These are phyloP conservation scores for Bovichtus variegatus DNA, from an alignment of 2,797 vertebrate species.

Conservation along the genomic window DNA sequence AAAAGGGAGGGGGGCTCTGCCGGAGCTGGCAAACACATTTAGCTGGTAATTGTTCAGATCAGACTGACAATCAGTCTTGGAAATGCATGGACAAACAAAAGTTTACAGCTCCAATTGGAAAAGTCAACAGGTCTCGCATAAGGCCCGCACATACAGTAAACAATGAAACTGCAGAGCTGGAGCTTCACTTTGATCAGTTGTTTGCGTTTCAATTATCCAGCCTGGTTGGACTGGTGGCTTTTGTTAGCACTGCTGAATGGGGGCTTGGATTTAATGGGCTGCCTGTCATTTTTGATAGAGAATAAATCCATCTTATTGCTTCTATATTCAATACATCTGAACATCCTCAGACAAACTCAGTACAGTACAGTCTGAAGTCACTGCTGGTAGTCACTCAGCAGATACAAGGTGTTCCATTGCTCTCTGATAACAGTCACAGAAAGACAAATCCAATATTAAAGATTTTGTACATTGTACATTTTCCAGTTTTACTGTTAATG, in stretches of 20 bases:
- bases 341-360: not conserved
- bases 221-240: slow-evolving; percentile 56
- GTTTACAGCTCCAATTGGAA: slow-evolving; percentile 88
- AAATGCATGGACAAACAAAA: slow-evolving; percentile 86
- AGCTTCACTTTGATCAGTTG: slow-evolving; percentile 81
- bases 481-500: too few relatives aligned
- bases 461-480: too few relatives aligned
- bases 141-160: slow-evolving; percentile 79
- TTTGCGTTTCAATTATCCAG: slow-evolving; percentile 81
- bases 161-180: slow-evolving; percentile 78
- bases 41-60: slow-evolving; percentile 86
- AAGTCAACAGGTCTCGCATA: slow-evolving; percentile 85
- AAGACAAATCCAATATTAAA: too few relatives aligned
- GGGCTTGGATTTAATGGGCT: slow-evolving; percentile 57
- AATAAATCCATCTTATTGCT: slow-evolving; percentile 32
- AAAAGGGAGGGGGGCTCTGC: slow-evolving; percentile 67
- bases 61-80: slow-evolving; percentile 85
- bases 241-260: slow-evolving; percentile 52
- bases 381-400: not conserved
- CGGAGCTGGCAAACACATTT: slow-evolving; percentile 88
- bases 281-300: slow-evolving; percentile 55
- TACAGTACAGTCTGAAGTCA: not conserved
- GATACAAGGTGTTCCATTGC: not conserved
- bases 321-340: slow-evolving; percentile 1
- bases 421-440: too few relatives aligned